phyloP scores from a whole-genome alignment of 2,113 vertebrate genomes.

The Atlantisia rogersi region DNA sequence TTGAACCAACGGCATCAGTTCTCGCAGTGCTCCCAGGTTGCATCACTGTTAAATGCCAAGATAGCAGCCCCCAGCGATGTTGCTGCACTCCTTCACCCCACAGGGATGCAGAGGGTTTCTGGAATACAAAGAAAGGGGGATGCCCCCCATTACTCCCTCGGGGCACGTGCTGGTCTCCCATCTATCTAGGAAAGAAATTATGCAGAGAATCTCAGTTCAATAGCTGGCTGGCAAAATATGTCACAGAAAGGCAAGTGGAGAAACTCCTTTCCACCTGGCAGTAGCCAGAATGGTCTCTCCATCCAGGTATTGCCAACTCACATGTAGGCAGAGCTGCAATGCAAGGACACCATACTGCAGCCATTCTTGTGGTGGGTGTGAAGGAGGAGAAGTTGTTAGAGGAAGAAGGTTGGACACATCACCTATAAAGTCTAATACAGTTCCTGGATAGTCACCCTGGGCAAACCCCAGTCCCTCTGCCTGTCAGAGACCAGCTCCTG shows the following conservation, averaged over 20 bases:
- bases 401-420: background rate
- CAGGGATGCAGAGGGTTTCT: rapidly evolving
- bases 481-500: background rate
- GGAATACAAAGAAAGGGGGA: background rate
- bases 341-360: rapidly evolving
- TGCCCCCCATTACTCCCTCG: background rate
- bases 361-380: background rate
- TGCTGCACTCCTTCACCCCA: rapidly evolving
- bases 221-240: rapidly evolving
- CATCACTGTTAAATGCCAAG: background rate
- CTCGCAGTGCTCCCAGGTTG: background rate
- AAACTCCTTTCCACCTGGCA: background rate
- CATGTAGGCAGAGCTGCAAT: background rate
- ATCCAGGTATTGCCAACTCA: background rate
- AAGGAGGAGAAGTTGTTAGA: background rate
- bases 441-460: background rate
- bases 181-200: background rate
- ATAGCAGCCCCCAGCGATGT: background rate
- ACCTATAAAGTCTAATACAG: background rate
- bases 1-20: background rate
- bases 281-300: background rate
- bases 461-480: background rate
- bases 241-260: background rate
- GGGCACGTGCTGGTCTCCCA: background rate
- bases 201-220: too few relatives aligned